A percentile compares a stretch with the other conserved stretches of the same genome.
phyloP scores from a whole-genome alignment of 2,113 vertebrate genomes.

The Calcarius ornatus region DNA sequence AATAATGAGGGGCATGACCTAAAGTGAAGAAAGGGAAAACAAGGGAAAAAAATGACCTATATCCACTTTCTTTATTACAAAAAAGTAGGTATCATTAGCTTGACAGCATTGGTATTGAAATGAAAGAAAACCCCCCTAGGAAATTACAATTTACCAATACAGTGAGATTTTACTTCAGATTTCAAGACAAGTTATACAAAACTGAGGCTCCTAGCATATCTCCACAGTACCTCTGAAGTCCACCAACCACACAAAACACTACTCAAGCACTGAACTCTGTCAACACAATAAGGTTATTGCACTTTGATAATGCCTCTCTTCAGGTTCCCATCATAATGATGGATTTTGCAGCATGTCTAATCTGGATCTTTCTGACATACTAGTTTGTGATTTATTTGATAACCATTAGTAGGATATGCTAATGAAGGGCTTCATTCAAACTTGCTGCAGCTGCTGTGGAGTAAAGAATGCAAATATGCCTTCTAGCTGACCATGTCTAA shows the following conservation, averaged over 20 bases:
- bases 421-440: neutral
- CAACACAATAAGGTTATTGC: neutral
- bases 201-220: neutral
- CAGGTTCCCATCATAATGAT: neutral
- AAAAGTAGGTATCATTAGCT: neutral
- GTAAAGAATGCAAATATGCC: neutral
- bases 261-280: neutral
- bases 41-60: neutral
- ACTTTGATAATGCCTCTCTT: neutral
- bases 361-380: neutral
- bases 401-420: neutral
- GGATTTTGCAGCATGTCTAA: neutral
- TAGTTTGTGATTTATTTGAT: neutral
- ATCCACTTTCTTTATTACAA: neutral
- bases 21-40: neutral
- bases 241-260: neutral
- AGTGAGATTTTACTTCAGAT: neutral
- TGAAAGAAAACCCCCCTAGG: neutral
- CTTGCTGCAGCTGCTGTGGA: neutral
- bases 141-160: neutral
- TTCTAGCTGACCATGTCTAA: neutral
- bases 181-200: neutral
- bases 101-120: neutral
- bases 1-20: slow-evolving; percentile 94
- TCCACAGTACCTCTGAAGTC: neutral